Base-by-base conservation (phyloP, 2,113 vertebrate genomes). In the Prunella fulvescens region DNA sequence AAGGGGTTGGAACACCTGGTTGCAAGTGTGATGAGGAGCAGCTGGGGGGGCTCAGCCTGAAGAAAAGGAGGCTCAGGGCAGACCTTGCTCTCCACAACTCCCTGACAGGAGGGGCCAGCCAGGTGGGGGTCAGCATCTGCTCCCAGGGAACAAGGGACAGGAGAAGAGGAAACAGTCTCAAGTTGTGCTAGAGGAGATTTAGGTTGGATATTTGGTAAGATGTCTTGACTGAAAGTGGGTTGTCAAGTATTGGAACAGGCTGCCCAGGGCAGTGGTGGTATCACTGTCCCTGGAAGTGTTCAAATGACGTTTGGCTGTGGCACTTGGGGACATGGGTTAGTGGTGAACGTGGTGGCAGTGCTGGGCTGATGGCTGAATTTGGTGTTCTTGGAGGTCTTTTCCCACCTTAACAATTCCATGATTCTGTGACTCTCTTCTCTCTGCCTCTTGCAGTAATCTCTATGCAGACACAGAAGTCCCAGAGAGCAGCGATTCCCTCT, bases 371-470 rank as follows among this genome's bases (percentile, higher is more conserved):
- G 35, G 10, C 11, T 61, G 40, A 51, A 69, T 35, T 61, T 69
- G 70, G 15, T 76, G 40, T 62, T 67, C 47, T 54, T 61, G 54
- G 47, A 47, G 62, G 31, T 83, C 40, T 90, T 54, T 77, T 26
- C 35, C 56, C 24, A 48, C 40, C 22, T 2, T 54, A 62, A 70
- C 0, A 0, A 70, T 37, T 62, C 31, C 18, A 23, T 77, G 56
- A 60, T 70, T 48, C 87, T 56, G 18, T 90, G 88, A 95, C 73
- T 74, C 26, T 74, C 19, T 33, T 22, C 25, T 92, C 81, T 89
- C 90, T 82, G 57, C 91, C 70, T 86, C 62, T 94, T 93, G 35
- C 97, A 98, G 98, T 98, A 98, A 98, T 91, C 93, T 96, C 98
- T 97, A 96, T 97, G 98, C 98, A 97, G 97, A 92, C 93, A 86